phyloP scores from a whole-genome alignment of 2,797 vertebrate genomes.

The Parotocinclus haroldoi region DNA sequence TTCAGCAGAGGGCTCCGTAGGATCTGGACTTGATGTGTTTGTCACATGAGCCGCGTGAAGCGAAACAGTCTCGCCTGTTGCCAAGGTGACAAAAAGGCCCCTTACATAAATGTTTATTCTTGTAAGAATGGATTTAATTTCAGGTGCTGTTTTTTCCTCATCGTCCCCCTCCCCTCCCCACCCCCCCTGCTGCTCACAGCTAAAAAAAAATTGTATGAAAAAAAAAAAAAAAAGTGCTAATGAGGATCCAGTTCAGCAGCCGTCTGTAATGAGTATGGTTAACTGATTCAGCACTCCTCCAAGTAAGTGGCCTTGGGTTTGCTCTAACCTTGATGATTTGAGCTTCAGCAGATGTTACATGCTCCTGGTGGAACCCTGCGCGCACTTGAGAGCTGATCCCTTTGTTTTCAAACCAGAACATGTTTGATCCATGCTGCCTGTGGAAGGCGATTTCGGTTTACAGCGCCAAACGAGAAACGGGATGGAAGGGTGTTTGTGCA shows the following conservation, averaged over 20 bases:
- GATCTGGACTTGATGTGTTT: slow-evolving; percentile 45
- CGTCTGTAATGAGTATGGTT: not conserved
- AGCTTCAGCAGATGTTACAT: slow-evolving; percentile 32
- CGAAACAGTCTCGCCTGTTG: slow-evolving; percentile 52
- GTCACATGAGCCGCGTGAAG: slow-evolving; percentile 43
- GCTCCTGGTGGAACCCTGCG: slow-evolving; percentile 12
- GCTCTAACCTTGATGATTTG: slow-evolving; percentile 38
- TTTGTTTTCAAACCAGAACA: too few relatives aligned
- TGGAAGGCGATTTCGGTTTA: too few relatives aligned
- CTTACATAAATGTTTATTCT: slow-evolving; percentile 54
- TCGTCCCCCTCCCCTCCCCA: not conserved
- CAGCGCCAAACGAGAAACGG: too few relatives aligned
- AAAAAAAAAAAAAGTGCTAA: slow-evolving; percentile 26
- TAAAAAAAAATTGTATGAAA: slow-evolving; percentile 38
- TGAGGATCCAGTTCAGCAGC: slow-evolving; percentile 1
- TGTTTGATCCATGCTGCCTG: too few relatives aligned
- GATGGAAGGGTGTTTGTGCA: too few relatives aligned
- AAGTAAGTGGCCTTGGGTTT: slow-evolving; percentile 22
- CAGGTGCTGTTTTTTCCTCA: slow-evolving; percentile 33
- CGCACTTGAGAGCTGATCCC: too few relatives aligned
- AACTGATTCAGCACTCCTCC: slow-evolving; percentile 1
- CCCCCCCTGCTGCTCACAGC: slow-evolving; percentile 23
- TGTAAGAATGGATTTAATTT: slow-evolving; percentile 48
- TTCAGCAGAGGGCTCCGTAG: slow-evolving; percentile 36
- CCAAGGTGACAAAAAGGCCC: slow-evolving; percentile 53